Evolutionary conservation across 2,113 vertebrate genomes (phyloP), one percentile per base, ranked within the genome.

Genomic region (Ceyx melanurus): DNA sequence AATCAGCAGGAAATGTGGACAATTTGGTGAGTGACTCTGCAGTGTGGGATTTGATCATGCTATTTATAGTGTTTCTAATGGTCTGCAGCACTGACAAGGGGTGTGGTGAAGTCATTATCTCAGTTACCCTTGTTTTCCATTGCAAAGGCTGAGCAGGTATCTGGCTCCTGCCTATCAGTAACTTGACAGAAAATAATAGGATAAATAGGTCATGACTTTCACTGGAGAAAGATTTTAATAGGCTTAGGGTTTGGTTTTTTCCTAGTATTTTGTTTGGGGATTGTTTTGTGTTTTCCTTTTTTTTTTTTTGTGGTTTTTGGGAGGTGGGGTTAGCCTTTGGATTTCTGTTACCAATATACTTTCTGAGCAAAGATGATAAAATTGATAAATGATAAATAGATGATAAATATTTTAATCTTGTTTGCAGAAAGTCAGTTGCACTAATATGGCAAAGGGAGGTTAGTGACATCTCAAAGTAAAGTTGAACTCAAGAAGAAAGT

Each of bases 31-130:
- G 64, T 78, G 90, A 93, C 95, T 94, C 82, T 93, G 68, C 86
- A 94, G 74, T 91, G 50, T 90, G 76, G 82, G 90, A 83, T 94
- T 90, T 90, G 76, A 95, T 93, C 68, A 15, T 86, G 53, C 79
- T 95, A 91, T 95, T 94, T 95, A 88, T 92, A 87, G 88, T 86
- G 86, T 64, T 95, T 71, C 23, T 92, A 94, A 90, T 93, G 86
- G 48, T 71, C 86, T 94, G 73, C 60, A 88, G 54, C 90, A 74
- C 75, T 82, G 94, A 85, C 67, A 88, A 94, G 75, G 71, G 54
- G 60, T 51, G n/a, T 86, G 76, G 56, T 71, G 56, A 81, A 93
- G 46, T 40, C 28, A 45, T 67, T 86, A 61, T 80, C 76, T 77
- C 77, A 78, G 76, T 94, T 67, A 67, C 35, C 58, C 43, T 83